These are phyloP conservation scores for Plagodis pulveraria DNA, from an alignment of 2,888 invertebrate species.

Conservation along the genomic window DNA sequence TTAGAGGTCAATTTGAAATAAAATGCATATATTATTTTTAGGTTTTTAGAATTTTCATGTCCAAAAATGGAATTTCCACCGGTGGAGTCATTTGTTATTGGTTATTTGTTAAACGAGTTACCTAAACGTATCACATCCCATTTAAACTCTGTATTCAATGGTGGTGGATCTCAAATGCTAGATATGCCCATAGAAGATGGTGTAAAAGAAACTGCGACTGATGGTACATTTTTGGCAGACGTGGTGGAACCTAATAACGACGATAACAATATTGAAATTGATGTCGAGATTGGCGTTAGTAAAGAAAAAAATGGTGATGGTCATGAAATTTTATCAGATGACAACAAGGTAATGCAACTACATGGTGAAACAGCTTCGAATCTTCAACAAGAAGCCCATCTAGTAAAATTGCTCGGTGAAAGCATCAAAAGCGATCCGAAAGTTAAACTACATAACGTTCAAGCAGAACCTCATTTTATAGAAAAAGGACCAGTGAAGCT, in stretches of 20 bases:
- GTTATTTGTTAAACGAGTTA: conserved; percentile 49
- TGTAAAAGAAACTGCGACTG: too few relatives aligned
- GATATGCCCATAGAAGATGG: not conserved
- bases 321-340: too few relatives aligned
- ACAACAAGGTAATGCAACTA: too few relatives aligned
- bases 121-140: conserved; percentile 43
- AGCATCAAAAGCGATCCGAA: not conserved
- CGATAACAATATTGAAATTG: not conserved
- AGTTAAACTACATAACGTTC: not conserved
- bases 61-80: conserved; percentile 22
- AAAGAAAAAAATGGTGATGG: not conserved
- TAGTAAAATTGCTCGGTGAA: not conserved
- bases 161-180: not conserved
- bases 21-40: conserved; percentile 31
- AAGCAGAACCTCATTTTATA: not conserved
- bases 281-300: not conserved
- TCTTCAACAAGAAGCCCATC: too few relatives aligned
- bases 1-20: not conserved
- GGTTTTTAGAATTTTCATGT: conserved; percentile 38
- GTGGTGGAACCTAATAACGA: not conserved
- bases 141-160: conserved; percentile 16
- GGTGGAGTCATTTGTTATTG: conserved; percentile 44
- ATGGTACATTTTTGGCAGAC: not conserved
- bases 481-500: not conserved
- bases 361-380: too few relatives aligned